Evolutionary conservation across 2,888 invertebrate genomes (phyloP).

Genomic region (Eurytoma adleriae): DNA sequence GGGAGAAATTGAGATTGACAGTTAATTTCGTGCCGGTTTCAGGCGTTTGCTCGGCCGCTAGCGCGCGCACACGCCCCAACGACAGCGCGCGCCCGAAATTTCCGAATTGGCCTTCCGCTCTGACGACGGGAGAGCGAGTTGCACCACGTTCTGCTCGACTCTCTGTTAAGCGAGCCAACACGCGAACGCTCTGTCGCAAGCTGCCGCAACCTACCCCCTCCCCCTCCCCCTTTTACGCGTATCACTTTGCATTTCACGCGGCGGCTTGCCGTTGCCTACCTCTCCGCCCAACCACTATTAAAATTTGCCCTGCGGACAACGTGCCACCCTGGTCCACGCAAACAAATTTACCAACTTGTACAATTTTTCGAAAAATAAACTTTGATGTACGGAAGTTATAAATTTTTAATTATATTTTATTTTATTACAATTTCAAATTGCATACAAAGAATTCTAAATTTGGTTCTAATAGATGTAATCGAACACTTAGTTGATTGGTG

Average conservation of each 20-base stretch:
- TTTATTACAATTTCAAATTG: too few species aligned
- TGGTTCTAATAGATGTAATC: too few species aligned
- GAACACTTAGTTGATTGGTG: too few species aligned
- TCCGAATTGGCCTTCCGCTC: conserved; percentile 73
- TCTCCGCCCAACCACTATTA: background rate
- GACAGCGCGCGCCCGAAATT: conserved; percentile 62
- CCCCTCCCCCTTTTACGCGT: background rate
- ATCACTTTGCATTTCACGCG: conserved; percentile 41
- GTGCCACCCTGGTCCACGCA: too few species aligned
- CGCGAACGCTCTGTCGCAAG: background rate
- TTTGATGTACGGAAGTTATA: too few species aligned
- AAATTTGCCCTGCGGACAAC: background rate
- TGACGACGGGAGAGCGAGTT: conserved; percentile 58
- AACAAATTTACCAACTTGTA: too few species aligned
- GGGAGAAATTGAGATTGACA: conserved; percentile 75
- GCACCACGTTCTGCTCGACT: background rate
- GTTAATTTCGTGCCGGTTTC: conserved; percentile 73
- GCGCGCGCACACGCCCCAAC: conserved; percentile 29
- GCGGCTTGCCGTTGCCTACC: background rate
- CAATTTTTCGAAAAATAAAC: too few species aligned
- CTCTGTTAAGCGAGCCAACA: conserved; percentile 21
- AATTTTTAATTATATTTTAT: too few species aligned
- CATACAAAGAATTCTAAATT: too few species aligned
- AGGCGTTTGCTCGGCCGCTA: conserved; percentile 51
- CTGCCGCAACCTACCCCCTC: conserved; percentile 9